Evolutionary conservation across 2,888 invertebrate genomes (phyloP).

Genomic region (Patella depressa): DNA sequence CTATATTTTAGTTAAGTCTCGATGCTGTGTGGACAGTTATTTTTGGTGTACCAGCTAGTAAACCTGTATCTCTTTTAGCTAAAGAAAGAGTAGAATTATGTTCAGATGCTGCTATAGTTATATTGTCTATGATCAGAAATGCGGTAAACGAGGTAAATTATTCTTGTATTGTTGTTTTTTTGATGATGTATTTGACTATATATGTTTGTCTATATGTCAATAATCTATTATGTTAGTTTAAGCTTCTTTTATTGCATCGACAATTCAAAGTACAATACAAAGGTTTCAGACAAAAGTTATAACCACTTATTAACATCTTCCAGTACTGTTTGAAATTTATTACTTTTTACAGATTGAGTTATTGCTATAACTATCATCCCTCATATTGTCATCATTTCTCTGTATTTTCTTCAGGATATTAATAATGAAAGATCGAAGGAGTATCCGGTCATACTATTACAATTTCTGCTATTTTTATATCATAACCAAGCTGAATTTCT

Average conservation of each 20-base stretch:
- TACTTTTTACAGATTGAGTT: too few species aligned
- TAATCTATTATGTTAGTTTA: too few species aligned
- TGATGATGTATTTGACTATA: slow-evolving; percentile 20
- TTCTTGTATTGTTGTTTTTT: slow-evolving; percentile 12
- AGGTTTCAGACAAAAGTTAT: too few species aligned
- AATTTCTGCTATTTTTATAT: slow-evolving; percentile 94
- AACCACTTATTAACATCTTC: too few species aligned
- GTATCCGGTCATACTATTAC: slow-evolving; percentile 73
- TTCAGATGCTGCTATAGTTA: slow-evolving; percentile 90
- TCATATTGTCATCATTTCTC: too few species aligned
- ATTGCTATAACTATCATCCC: too few species aligned
- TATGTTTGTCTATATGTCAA: too few species aligned
- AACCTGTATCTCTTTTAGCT: slow-evolving; percentile 69
- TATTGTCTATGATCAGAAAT: slow-evolving; percentile 86
- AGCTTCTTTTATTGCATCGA: too few species aligned
- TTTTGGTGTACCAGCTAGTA: slow-evolving; percentile 81
- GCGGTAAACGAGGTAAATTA: slow-evolving; percentile 74
- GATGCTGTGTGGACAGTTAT: slow-evolving; percentile 95
- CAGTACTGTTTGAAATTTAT: too few species aligned
- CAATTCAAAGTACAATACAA: too few species aligned
- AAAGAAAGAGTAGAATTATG: slow-evolving; percentile 77
- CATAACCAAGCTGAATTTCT: slow-evolving; percentile 95
- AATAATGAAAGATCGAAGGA: slow-evolving; percentile 58
- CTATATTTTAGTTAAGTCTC: slow-evolving; percentile 75
- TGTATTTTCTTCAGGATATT: slow-evolving; percentile 24